phyloP scores from a whole-genome alignment of 2,113 vertebrate genomes.

The Rhinolophus ferrumequinum region DNA sequence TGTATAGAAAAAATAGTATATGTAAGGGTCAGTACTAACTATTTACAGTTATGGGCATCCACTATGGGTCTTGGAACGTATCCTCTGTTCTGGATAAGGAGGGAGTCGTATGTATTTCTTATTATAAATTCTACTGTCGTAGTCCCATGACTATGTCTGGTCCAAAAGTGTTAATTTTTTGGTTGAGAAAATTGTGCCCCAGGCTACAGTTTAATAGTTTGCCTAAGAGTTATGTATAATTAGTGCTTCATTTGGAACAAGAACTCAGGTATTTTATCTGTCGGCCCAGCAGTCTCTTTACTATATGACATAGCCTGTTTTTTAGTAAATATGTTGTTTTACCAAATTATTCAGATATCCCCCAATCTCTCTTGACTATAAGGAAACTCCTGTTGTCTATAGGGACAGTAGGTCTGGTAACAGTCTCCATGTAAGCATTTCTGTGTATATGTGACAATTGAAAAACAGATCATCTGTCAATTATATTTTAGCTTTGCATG shows the following conservation, averaged over 20 bases:
- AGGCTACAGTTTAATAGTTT: neutral
- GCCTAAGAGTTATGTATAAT: neutral
- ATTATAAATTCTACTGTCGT: neutral
- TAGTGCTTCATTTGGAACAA: neutral
- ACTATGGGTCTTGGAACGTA: neutral
- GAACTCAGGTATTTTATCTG: neutral
- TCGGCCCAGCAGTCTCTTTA: neutral
- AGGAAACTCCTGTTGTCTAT: neutral
- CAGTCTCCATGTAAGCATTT: neutral
- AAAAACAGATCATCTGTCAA: neutral
- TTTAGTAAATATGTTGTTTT: neutral
- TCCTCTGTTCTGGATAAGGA: neutral
- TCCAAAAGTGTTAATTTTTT: neutral
- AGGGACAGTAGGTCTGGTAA: neutral
- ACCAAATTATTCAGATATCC: neutral
- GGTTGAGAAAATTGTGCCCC: neutral
- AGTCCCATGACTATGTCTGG: neutral
- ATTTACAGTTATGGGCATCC: neutral
- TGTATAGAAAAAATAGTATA: neutral
- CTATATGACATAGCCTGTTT: neutral
- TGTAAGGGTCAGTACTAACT: neutral
- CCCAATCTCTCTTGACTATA: neutral
- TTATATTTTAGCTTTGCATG: neutral
- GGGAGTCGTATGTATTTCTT: neutral
- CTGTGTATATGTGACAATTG: neutral